Percentiles rank a stretch among this genome's conserved stretches.
Evolutionary conservation across 2,113 vertebrate genomes (phyloP).

Genomic region (Prunella fulvescens): DNA sequence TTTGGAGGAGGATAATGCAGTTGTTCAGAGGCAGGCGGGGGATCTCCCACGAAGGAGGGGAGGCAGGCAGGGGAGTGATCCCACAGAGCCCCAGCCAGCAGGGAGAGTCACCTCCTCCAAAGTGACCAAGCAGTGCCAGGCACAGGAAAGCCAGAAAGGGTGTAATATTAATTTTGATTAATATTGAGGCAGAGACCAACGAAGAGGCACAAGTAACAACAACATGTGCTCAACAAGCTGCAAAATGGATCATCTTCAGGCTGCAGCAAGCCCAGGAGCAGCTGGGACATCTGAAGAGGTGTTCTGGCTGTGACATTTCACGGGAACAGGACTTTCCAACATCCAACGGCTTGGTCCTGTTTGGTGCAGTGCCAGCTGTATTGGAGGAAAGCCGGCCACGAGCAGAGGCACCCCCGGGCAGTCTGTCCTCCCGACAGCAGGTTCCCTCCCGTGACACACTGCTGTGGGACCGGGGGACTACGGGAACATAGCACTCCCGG

Average conservation of each 20-base stretch:
- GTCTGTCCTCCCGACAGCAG: neutral
- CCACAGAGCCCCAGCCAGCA: accelerated
- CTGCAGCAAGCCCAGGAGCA: neutral
- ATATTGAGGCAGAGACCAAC: neutral
- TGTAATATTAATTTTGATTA: neutral
- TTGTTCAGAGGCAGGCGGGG: neutral
- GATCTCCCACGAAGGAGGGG: neutral
- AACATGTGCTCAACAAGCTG: neutral
- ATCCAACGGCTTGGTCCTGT: accelerated
- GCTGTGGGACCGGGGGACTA: neutral
- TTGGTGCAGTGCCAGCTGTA: neutral
- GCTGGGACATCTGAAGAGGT: neutral
- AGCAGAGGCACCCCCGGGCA: accelerated
- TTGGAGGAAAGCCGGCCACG: accelerated
- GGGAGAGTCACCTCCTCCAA: neutral
- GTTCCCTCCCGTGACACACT: neutral
- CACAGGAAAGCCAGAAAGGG: neutral
- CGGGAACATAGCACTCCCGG: neutral
- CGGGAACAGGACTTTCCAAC: neutral
- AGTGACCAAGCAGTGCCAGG: neutral
- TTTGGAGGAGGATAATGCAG: constrained; percentile 32
- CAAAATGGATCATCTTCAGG: neutral
- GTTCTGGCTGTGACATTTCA: neutral
- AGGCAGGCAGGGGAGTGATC: neutral
- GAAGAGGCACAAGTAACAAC: neutral